Base-by-base conservation (phyloP, 2,888 invertebrate genomes). In the Coleophora flavipennella region DNA sequence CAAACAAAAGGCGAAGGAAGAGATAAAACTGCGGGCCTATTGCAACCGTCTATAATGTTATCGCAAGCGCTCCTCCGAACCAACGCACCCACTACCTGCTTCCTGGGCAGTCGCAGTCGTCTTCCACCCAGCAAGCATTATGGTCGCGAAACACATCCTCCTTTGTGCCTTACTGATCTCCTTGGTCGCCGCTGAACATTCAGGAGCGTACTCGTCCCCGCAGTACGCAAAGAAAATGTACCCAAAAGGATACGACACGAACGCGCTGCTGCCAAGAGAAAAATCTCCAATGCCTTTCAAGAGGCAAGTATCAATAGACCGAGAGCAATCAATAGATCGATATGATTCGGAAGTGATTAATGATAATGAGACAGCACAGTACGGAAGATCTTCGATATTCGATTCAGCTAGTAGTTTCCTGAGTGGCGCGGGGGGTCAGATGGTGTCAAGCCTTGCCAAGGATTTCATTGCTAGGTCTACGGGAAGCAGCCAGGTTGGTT, bases 381-480 rank as follows among this genome's bases (percentile, higher is more conserved):
- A 72, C 32, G 75, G 65, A 2, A 56, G 78, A 31, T 72, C 81
- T 0, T 71, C 80, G 10, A 68, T 85, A 14, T 47, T 84, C 42
- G 75, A 75, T 10, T 57, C 73, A 0, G 85, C 84, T 32, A 74
- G 84, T 2, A 77, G 59, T 40, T 79, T 85, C 44, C 55, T 85
- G 3, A 77, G 70, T 43, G 74, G 78, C 4, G 67, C 81, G 0
- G 84, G 85, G 8, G 83, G 86, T 1, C 86, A 88, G 44, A 77
- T 89, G 51, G 65, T 89, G 59, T 77, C 86, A 1, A 86, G 86
- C 41, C 69, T 90, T 46, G 91, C 91, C 2, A 90, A 87, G 61
- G 91, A 91, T 59, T 81, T 92, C 55, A 81, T 92, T 20, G 88
- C 89, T 45, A 86, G 91, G 56, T 91, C 91, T 0, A 86, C 89